Conservation (phyloP, 2,797 vertebrate species). For the Thalassophryne amazonica region DNA sequence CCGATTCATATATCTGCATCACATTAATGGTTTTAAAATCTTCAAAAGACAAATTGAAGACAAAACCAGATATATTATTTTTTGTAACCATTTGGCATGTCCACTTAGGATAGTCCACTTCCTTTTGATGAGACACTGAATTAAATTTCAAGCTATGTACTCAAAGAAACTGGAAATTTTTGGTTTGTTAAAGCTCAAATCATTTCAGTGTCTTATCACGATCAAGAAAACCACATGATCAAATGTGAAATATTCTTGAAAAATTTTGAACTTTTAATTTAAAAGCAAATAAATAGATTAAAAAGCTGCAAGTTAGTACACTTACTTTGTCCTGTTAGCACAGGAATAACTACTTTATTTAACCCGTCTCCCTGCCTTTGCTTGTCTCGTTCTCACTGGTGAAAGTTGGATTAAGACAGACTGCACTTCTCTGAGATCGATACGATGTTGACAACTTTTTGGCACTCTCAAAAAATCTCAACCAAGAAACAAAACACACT, state of each 20-base stretch:
- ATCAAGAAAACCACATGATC: too few species aligned
- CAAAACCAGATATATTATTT: too few species aligned
- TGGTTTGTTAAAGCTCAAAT: too few species aligned
- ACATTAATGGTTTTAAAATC: too few species aligned
- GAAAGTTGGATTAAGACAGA: slow-evolving; percentile 65
- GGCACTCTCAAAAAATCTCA: slow-evolving; percentile 52
- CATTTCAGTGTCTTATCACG: too few species aligned
- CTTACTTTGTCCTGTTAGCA: background rate
- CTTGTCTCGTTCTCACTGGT: slow-evolving; percentile 26
- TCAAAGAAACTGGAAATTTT: too few species aligned
- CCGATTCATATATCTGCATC: too few species aligned
- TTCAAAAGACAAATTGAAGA: too few species aligned
- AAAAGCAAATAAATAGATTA: background rate
- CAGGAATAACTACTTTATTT: background rate
- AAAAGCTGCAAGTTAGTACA: background rate
- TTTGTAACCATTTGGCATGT: too few species aligned
- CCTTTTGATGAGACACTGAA: too few species aligned
- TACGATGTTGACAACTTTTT: slow-evolving; percentile 62
- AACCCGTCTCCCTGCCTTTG: slow-evolving; percentile 22
- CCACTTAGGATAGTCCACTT: too few species aligned
- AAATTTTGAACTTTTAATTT: background rate
- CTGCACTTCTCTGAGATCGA: slow-evolving; percentile 61
- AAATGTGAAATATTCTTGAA: background rate
- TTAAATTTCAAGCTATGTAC: too few species aligned
- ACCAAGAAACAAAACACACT: slow-evolving; percentile 38